Conservation (phyloP, 2,797 vertebrate species). For the Peromyscus attwateri region DNA sequence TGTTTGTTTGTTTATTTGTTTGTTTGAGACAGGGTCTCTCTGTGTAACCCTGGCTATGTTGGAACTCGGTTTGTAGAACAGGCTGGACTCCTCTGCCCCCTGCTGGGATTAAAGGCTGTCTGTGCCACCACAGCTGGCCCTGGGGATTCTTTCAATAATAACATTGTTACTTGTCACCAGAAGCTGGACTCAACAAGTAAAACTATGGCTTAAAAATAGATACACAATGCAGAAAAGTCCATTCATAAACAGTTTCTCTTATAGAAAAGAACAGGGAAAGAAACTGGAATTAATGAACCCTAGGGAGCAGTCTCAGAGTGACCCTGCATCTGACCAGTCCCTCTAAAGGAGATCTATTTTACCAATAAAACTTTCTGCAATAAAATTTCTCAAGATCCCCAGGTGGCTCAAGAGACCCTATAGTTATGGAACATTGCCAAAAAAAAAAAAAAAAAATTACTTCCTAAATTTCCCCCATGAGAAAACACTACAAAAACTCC, state of each 20-base stretch:
- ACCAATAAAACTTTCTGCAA: slow-evolving; percentile 41
- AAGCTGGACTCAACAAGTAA: background rate
- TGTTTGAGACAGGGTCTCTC: background rate
- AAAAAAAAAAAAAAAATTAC: background rate
- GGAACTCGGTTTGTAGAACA: background rate
- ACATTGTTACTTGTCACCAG: background rate
- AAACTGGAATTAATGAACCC: background rate
- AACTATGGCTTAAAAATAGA: slow-evolving; percentile 6
- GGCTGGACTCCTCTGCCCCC: background rate
- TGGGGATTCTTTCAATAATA: slow-evolving; percentile 36
- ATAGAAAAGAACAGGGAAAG: background rate
- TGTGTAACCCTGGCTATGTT: background rate
- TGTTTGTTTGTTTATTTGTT: background rate
- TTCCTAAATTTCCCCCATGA: background rate
- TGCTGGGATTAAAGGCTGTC: background rate
- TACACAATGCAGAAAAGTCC: background rate
- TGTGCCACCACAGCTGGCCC: no score
- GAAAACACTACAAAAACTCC: background rate
- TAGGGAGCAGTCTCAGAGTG: background rate
- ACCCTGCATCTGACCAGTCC: background rate
- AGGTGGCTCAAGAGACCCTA: background rate
- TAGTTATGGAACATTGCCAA: background rate
- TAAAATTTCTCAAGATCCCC: slow-evolving; percentile 14
- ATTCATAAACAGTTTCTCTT: background rate
- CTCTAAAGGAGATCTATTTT: background rate